Base-by-base conservation (phyloP, 1,140 invertebrate species). In the Bacillus rossius region DNA sequence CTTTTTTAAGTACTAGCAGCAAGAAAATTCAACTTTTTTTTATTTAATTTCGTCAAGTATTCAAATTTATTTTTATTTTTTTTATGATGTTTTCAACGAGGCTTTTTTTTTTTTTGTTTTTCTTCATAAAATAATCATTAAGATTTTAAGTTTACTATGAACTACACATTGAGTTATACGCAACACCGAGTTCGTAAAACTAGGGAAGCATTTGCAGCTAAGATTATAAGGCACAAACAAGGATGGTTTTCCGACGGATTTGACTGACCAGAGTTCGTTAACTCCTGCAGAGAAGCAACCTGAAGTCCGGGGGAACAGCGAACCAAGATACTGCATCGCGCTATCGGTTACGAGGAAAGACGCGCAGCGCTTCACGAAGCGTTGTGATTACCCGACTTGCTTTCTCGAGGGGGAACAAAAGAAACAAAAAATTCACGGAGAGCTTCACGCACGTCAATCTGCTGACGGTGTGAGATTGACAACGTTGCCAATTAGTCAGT, bases 151-250 rank as follows among this genome's bases (percentile, higher is more conserved):
- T 52, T 59, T 54, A 26, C 58, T 59, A 59, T 25, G 50, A 54
- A 42, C 58, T 59, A 59, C 48, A 59, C 42, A 59, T 38, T 54
- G 47, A 23, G 52, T 40, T 34, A n/a, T n/a, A 34, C 29, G 29
- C 45, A 55, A 55, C 53, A 55, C 53, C 51, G 55, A 50, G 50
- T 52, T 59, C 59, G 51, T 57, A 49, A 57, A 61, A 55, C 59
- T 61, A 61, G 55, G 55, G 55, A 57, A 57, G 55, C 55, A 57
- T 47, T 54, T 54, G 58, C 58, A 47, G 51, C 58, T 59, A 59
- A 54, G 58, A 54, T 55, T 56, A 61, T 61, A 61, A 61, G 59
- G 59, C 59, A 61, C 59, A 61, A 61, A 61, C 38, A 61, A 61
- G 59, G 59, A 61, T 61, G 59, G 59, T 61, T 57, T 57, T 57